These are phyloP conservation scores for Wasmannia auropunctata DNA, from an alignment of 1,140 invertebrate species.

Conservation along the genomic window DNA sequence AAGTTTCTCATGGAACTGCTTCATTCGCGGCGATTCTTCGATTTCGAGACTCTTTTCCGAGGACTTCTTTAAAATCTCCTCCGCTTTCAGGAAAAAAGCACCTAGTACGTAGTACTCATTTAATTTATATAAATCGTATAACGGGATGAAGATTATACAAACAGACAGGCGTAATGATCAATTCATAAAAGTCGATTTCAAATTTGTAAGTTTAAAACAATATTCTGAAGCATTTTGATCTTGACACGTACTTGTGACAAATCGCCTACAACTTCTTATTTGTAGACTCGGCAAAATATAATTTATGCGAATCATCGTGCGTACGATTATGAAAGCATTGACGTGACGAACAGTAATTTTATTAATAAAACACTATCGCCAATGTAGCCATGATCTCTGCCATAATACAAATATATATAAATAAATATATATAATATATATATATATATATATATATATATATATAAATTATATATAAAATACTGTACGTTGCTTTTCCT, in stretches of 20 bases:
- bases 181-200: neutral
- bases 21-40: conserved; percentile 74
- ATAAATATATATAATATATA: too few species aligned
- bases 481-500: too few species aligned
- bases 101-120: conserved; percentile 12
- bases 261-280: conserved; percentile 21
- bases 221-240: neutral
- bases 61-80: neutral
- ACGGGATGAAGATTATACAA: neutral
- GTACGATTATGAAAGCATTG: conserved; percentile 7
- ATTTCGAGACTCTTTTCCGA: neutral
- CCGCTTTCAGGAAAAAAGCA: neutral
- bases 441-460: too few species aligned
- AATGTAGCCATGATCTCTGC: too few species aligned
- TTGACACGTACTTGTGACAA: conserved; percentile 51
- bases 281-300: conserved; percentile 18
- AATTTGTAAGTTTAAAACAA: neutral
- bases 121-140: neutral
- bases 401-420: too few species aligned
- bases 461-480: too few species aligned
- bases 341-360: conserved; percentile 11
- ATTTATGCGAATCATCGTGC: conserved; percentile 24
- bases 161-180: neutral
- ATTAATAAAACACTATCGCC: conserved; percentile 57
- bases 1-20: conserved; percentile 77